phyloP scores from a whole-genome alignment of 2,888 invertebrate species.

The Lithophane semibrunnea region DNA sequence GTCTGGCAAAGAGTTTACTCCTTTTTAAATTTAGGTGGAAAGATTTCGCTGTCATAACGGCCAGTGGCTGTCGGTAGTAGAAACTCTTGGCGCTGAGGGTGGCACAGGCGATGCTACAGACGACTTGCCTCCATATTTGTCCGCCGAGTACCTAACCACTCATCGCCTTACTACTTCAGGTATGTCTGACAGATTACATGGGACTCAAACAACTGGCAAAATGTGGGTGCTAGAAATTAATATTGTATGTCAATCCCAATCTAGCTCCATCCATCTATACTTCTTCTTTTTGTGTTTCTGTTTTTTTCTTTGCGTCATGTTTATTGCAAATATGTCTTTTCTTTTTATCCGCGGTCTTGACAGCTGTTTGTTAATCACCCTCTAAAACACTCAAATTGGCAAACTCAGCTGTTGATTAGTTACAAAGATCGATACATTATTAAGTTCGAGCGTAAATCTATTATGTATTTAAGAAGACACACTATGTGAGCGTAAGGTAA shows the following conservation, averaged over 20 bases:
- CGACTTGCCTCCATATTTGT: constrained; percentile 94
- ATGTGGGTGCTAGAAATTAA: neutral
- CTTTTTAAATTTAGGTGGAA: constrained; percentile 90
- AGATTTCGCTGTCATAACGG: constrained; percentile 99
- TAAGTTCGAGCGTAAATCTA: neutral
- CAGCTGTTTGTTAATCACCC: too few species aligned
- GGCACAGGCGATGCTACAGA: constrained; percentile 90
- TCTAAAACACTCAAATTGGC: neutral
- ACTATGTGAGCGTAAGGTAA: too few species aligned
- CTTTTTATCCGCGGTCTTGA: too few species aligned
- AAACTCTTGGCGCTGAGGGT: constrained; percentile 91
- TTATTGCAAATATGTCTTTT: too few species aligned
- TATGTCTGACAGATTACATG: constrained; percentile 62
- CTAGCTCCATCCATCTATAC: too few species aligned
- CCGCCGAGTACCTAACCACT: constrained; percentile 92
- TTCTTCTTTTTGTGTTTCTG: too few species aligned
- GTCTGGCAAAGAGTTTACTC: neutral
- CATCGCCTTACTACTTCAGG: constrained; percentile 87
- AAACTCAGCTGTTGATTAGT: neutral
- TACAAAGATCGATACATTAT: too few species aligned
- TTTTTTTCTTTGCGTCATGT: too few species aligned
- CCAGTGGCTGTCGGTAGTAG: constrained; percentile 99
- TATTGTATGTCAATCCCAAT: neutral
- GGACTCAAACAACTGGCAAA: neutral
- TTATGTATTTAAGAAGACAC: neutral